Evolutionary conservation across 2,797 vertebrate genomes (phyloP).

Genomic region (Epinephelus coioides): DNA sequence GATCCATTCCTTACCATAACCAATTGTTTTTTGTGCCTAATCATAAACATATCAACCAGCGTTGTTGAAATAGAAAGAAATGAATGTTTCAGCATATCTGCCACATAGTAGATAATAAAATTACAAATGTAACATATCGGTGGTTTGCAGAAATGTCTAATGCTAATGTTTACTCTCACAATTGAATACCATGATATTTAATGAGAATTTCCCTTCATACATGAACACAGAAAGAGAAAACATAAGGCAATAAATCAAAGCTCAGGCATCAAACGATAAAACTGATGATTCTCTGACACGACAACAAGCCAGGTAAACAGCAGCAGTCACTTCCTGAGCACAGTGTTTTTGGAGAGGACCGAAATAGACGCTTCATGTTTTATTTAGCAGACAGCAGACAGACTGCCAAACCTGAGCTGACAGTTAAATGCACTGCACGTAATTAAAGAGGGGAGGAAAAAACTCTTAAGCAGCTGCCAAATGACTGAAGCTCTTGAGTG

Average conservation of each 20-base stretch:
- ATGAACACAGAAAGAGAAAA: conserved; percentile 1
- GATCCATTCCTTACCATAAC: too few species aligned
- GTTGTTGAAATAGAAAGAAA: too few species aligned
- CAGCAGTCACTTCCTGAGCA: conserved; percentile 34
- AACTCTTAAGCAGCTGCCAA: conserved; percentile 34
- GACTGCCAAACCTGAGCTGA: conserved; percentile 66
- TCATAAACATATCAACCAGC: too few species aligned
- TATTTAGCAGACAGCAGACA: conserved; percentile 69
- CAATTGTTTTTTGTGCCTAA: too few species aligned
- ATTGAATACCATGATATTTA: too few species aligned
- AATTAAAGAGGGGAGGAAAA: conserved; percentile 49
- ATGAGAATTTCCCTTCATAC: too few species aligned
- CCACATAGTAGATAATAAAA: too few species aligned
- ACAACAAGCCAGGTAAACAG: conserved; percentile 20
- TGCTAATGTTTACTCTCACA: too few species aligned
- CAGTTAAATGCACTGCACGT: conserved; percentile 55
- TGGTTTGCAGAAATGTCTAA: too few species aligned
- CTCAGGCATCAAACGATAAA: not conserved
- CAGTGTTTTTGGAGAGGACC: conserved; percentile 48
- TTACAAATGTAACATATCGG: too few species aligned
- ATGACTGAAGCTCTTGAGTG: conserved; percentile 11
- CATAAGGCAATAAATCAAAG: not conserved
- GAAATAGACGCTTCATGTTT: conserved; percentile 75
- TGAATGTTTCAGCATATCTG: too few species aligned
- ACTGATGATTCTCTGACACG: not conserved